Evolutionary conservation across 2,113 vertebrate genomes (phyloP).

Genomic region (Clinocottus analis): DNA sequence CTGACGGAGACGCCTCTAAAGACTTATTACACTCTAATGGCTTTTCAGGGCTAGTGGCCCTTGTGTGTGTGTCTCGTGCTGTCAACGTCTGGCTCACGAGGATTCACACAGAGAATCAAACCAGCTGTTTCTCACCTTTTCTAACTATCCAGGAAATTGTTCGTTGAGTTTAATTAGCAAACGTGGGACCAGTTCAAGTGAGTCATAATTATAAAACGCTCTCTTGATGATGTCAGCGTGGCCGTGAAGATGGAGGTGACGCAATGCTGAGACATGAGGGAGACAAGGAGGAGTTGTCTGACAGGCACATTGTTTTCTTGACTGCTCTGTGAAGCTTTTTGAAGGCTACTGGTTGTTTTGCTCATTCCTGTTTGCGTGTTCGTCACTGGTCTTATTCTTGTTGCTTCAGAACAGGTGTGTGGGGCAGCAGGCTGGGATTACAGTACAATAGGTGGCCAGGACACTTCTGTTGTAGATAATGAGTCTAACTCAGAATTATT

Average conservation of each 20-base stretch:
- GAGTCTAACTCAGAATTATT: not conserved
- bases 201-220: conserved; percentile 34
- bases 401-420: not conserved
- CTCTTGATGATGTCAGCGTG: not conserved
- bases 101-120: not conserved
- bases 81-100: not conserved
- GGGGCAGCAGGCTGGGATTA: not conserved
- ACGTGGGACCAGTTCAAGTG: not conserved
- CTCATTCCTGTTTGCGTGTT: not conserved
- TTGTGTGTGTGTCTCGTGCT: not conserved
- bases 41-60: not conserved
- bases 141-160: no score
- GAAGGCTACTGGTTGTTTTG: not conserved
- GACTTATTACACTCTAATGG: conserved; percentile 39
- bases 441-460: not conserved
- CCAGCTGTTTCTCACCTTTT: not conserved
- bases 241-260: conserved; percentile 14
- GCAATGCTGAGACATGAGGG: not conserved
- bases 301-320: conserved; percentile 2
- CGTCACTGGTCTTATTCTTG: not conserved
- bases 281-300: conserved; percentile 41
- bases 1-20: not conserved
- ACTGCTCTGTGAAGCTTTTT: conserved; percentile 16
- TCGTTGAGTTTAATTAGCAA: conserved; percentile 5
- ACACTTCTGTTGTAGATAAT: not conserved